Base-by-base conservation (phyloP, 1,140 invertebrate species). In the Diabrotica undecimpunctata region DNA sequence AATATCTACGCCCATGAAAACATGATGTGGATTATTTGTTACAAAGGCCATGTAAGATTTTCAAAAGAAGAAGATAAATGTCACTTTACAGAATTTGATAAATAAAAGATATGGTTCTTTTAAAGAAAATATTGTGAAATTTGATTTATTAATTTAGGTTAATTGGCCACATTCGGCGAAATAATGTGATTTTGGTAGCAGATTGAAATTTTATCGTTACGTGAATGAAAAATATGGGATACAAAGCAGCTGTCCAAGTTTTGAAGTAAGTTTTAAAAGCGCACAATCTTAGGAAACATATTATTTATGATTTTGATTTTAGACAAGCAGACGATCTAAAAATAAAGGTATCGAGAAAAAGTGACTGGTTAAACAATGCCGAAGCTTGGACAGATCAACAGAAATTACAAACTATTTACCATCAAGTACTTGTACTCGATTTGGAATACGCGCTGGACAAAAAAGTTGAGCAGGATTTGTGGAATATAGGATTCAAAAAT, bases 401-500 rank as follows among this genome's bases (percentile, higher is more conserved):
- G 54, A 82, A 85, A 72, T 77, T 93, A 50, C 90, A 89, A 77
- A 87, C 86, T 73, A 86, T 93, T 59, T 94, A 92, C 79, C 90
- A 93, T 77, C 88, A 91, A 78, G 84, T 94, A 14, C 80, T 95
- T 39, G 83, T 93, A 51, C 79, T 89, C 56, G 91, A 94, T 78
- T 80, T 94, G 67, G 92, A 94, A 75, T 93, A 91, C 84, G 91
- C 92, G n/a, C 79, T 94, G 70, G 90, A 94, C 78, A 90, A 90
- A 74, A 94, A 94, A 81, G 90, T 94, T 14, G 93, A 95, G 78
- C 92, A 93, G 76, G 92, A 94, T 73, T 79, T 95, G 66, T 95
- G 93, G 93, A 95, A 92, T 78, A 83, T 91, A 76, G 91, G 91
- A 10, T 94, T 94, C 81, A 94, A 94, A 77, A 92, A 92, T 79